A percentile compares a stretch with the other conserved stretches of the same genome.
phyloP scores from a whole-genome alignment of 2,888 invertebrate species.

The Thalpophila matura region DNA sequence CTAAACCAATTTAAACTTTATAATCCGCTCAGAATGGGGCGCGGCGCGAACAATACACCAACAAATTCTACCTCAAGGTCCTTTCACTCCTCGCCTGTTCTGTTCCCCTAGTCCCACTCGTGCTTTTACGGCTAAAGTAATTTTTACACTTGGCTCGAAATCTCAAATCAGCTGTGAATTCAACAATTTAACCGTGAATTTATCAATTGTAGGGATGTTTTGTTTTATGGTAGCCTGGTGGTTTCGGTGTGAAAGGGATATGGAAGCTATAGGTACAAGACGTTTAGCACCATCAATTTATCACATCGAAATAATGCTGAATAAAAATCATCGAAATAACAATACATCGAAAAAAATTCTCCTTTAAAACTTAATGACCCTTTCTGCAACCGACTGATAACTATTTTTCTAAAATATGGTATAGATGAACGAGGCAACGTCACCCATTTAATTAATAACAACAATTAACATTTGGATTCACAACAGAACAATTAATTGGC shows the following conservation, averaged over 20 bases:
- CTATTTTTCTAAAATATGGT: too few species aligned
- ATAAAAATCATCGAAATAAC: background rate
- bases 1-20: constrained; percentile 73
- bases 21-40: constrained; percentile 64
- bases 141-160: constrained; percentile 38
- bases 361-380: too few species aligned
- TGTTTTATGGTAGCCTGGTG: background rate
- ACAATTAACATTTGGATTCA: constrained; percentile 13
- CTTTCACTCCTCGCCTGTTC: constrained; percentile 29
- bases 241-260: too few species aligned
- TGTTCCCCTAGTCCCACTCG: constrained; percentile 32
- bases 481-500: constrained; percentile 1
- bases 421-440: background rate
- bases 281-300: too few species aligned
- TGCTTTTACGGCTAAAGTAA: constrained; percentile 27
- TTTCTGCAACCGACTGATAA: too few species aligned
- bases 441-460: constrained; percentile 12
- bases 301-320: too few species aligned
- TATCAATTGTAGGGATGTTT: background rate
- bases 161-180: constrained; percentile 4
- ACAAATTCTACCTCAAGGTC: constrained; percentile 62
- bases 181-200: background rate
- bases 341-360: too few species aligned
- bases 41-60: constrained; percentile 60
- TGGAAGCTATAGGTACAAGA: too few species aligned